Conservation (phyloP, 2,797 vertebrate species). For the Podarcis siculus region DNA sequence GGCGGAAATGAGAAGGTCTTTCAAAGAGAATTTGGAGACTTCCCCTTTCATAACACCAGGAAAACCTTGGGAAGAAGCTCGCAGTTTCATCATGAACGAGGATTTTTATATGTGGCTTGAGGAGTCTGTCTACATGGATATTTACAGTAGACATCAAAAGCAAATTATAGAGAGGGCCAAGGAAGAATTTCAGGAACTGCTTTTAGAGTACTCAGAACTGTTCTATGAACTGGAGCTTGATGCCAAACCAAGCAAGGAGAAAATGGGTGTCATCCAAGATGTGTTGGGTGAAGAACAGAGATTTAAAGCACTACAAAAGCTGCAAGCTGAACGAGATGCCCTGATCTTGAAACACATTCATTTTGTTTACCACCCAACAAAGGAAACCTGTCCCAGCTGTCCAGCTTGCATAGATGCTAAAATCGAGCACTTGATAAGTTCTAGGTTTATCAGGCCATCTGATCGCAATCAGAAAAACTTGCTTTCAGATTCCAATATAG, state of each 20-base stretch:
- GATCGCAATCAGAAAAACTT: constrained; percentile 82
- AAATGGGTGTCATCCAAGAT: constrained; percentile 98
- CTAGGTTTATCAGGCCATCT: constrained; percentile 85
- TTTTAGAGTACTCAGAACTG: constrained; percentile 96
- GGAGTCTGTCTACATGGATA: constrained; percentile 90
- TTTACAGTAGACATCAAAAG: constrained; percentile 95
- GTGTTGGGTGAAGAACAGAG: constrained; percentile 93
- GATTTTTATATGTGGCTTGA: constrained; percentile 95
- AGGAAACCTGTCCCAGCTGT: constrained; percentile 95
- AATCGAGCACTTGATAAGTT: constrained; percentile 88
- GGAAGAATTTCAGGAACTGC: constrained; percentile 97
- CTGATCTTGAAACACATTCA: constrained; percentile 97
- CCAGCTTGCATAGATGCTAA: constrained; percentile 89
- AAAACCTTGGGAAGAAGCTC: constrained; percentile 96
- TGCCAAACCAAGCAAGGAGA: constrained; percentile 98
- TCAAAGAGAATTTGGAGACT: constrained; percentile 89
- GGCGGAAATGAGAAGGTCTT: constrained; percentile 89
- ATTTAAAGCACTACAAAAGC: constrained; percentile 95
- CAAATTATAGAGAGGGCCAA: constrained; percentile 94
- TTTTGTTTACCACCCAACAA: constrained; percentile 97
- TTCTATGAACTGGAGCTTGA: constrained; percentile 98
- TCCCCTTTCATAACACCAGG: constrained; percentile 95
- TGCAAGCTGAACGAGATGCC: constrained; percentile 95
- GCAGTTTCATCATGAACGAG: constrained; percentile 98
- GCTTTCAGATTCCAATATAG: constrained; percentile 79